Evolutionary conservation across 2,113 vertebrate genomes (phyloP).

Genomic region (Barbus barbus): DNA sequence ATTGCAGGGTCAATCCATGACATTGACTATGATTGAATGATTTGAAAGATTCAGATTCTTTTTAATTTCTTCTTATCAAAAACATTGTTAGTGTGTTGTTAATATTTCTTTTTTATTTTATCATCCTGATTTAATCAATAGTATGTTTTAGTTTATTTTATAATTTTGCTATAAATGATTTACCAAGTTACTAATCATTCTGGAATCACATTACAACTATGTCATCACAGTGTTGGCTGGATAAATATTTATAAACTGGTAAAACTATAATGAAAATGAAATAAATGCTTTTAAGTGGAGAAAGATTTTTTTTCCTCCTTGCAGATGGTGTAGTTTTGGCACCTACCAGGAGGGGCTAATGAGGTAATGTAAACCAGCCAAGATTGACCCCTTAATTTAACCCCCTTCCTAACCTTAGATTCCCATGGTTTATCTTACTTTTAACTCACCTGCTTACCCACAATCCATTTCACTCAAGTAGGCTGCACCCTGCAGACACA

Average conservation of each 20-base stretch:
- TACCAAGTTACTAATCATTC: not conserved
- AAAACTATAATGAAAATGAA: not conserved
- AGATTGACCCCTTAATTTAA: not conserved
- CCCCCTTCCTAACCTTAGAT: not conserved
- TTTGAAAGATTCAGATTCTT: too few relatives aligned
- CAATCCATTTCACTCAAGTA: constrained; percentile 6
- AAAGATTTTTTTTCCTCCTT: not conserved
- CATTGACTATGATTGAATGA: too few relatives aligned
- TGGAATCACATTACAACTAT: not conserved
- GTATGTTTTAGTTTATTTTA: not conserved
- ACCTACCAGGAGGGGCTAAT: not conserved
- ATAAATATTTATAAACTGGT: not conserved
- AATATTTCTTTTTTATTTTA: not conserved
- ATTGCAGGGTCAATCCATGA: too few relatives aligned
- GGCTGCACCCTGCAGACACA: not conserved
- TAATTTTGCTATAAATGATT: not conserved
- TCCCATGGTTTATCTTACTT: not conserved
- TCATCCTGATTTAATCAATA: not conserved
- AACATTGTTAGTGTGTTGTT: not conserved
- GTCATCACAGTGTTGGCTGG: not conserved
- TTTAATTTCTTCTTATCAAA: not conserved
- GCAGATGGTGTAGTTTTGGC: not conserved
- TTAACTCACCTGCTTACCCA: not conserved
- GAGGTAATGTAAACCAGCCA: not conserved
- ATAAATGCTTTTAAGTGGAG: not conserved